A percentile compares a stretch with the other conserved stretches of the same genome.
phyloP scores from a whole-genome alignment of 2,797 vertebrate genomes.

The Centroberyx gerrardi region DNA sequence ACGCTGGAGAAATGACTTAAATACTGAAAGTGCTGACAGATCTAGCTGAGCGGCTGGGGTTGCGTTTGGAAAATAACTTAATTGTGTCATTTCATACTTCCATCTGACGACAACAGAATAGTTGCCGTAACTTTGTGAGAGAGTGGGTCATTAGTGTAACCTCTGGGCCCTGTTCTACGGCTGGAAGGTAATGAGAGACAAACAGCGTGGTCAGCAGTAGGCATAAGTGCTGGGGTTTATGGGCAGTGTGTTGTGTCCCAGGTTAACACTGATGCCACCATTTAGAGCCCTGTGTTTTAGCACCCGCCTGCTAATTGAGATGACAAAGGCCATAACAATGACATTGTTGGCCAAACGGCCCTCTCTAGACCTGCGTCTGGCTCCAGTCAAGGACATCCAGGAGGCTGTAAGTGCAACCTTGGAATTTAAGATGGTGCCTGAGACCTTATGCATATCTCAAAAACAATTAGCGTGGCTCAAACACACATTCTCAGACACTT shows the following conservation, averaged over 20 bases:
- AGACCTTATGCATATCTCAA: constrained; percentile 63
- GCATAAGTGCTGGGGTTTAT: constrained; percentile 83
- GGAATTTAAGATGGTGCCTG: constrained; percentile 81
- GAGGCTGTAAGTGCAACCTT: constrained; percentile 79
- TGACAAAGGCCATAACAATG: constrained; percentile 87
- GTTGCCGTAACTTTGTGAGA: constrained; percentile 68
- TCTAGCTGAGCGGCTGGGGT: neutral
- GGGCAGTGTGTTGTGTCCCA: constrained; percentile 78
- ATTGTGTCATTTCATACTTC: constrained; percentile 63
- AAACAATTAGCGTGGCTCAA: constrained; percentile 72
- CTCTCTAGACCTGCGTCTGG: constrained; percentile 82
- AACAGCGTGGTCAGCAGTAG: constrained; percentile 81
- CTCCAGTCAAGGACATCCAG: constrained; percentile 84
- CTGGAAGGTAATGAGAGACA: constrained; percentile 77
- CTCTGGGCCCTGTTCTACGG: constrained; percentile 76
- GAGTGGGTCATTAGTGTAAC: constrained; percentile 76
- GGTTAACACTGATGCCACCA: constrained; percentile 82
- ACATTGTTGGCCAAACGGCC: constrained; percentile 84
- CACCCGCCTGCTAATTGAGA: constrained; percentile 89
- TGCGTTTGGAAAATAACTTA: constrained; percentile 24
- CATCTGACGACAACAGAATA: constrained; percentile 44
- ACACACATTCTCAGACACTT: constrained; percentile 67
- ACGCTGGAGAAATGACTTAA: constrained; percentile 3
- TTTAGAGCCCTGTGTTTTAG: constrained; percentile 89
- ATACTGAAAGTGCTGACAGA: constrained; percentile 22